phyloP scores from a whole-genome alignment of 2,888 invertebrate genomes.

The Malacosoma neustria region DNA sequence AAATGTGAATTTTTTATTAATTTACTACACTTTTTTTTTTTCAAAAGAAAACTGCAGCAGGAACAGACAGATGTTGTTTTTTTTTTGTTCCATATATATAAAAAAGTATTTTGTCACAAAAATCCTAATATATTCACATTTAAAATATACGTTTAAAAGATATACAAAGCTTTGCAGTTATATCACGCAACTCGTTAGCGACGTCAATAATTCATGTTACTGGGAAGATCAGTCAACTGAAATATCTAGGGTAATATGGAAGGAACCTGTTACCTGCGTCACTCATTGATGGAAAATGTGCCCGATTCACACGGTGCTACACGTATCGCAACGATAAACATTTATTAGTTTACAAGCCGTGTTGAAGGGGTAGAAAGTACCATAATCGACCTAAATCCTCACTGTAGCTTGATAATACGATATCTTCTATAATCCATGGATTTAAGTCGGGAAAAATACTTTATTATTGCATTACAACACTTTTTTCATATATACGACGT shows the following conservation, averaged over 20 bases:
- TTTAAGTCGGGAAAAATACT: conserved; percentile 11
- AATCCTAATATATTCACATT: too few species aligned
- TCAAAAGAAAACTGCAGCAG: too few species aligned
- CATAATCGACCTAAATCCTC: conserved; percentile 2
- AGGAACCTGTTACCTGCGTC: not conserved
- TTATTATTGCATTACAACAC: conserved; percentile 10
- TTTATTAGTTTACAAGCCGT: conserved; percentile 25
- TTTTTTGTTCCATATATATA: too few species aligned
- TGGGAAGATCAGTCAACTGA: too few species aligned
- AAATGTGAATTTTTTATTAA: too few species aligned
- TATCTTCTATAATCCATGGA: conserved; percentile 14
- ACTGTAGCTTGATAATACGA: conserved; percentile 3
- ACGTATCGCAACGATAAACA: conserved; percentile 25
- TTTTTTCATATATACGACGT: conserved; percentile 1
- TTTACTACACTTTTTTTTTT: too few species aligned
- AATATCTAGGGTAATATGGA: not conserved
- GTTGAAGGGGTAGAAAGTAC: conserved; percentile 12
- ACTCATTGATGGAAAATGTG: conserved; percentile 3
- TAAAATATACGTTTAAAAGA: too few species aligned
- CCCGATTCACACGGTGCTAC: conserved; percentile 20
- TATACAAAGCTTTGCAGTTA: too few species aligned
- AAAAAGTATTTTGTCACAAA: too few species aligned
- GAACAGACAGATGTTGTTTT: too few species aligned
- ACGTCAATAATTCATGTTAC: too few species aligned
- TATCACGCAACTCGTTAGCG: too few species aligned